These are phyloP conservation scores for Phymatocera aterrima DNA, from an alignment of 2,888 invertebrate species.

Conservation along the genomic window DNA sequence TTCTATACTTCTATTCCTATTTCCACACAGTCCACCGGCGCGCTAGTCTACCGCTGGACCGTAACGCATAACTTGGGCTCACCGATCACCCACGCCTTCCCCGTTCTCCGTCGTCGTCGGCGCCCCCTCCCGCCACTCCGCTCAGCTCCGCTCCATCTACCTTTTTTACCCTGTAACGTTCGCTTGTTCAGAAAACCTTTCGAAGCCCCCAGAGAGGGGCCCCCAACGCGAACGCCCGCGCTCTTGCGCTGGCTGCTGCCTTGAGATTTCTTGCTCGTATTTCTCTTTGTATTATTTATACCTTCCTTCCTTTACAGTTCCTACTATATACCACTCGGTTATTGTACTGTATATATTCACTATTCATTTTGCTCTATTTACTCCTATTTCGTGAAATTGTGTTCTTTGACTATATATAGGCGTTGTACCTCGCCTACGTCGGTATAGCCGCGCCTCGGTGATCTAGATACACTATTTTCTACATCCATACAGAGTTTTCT, in stretches of 20 bases:
- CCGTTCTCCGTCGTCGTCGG: background rate
- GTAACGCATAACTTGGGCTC: slow-evolving; percentile 42
- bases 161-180: slow-evolving; percentile 23
- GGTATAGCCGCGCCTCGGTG: background rate
- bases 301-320: background rate
- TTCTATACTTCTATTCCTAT: background rate
- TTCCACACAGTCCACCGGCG: background rate
- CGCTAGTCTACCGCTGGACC: slow-evolving; percentile 33
- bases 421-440: no score
- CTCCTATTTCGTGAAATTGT: background rate
- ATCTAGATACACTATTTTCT: background rate
- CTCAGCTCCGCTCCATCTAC: background rate
- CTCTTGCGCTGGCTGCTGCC: background rate
- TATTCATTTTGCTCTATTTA: background rate
- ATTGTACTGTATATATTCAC: no score
- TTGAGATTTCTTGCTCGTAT: slow-evolving; percentile 40
- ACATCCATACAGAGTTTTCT: no score
- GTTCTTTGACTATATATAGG: background rate
- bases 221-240: background rate
- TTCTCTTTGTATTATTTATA: slow-evolving; percentile 17
- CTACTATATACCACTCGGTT: background rate
- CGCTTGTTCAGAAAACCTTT: slow-evolving; percentile 43
- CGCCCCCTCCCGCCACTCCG: no score
- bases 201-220: background rate
- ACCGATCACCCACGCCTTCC: slow-evolving; percentile 41